These are phyloP conservation scores for Emmelina monodactyla DNA, from an alignment of 2,888 invertebrate species.

Conservation along the genomic window DNA sequence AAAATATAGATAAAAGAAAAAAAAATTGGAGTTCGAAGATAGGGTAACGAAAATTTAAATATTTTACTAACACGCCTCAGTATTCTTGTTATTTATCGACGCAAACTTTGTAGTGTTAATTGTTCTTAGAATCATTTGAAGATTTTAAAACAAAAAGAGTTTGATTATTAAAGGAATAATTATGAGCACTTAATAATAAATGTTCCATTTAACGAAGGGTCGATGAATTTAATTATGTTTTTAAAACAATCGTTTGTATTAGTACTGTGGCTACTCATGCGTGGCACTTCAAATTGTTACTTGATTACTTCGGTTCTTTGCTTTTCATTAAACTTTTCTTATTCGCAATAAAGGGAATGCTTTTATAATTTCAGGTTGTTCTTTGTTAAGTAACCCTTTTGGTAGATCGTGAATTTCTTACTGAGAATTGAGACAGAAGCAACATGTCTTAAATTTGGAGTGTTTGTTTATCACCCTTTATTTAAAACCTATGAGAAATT, in stretches of 20 bases:
- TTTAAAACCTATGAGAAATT: no score
- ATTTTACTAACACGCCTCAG: conserved; percentile 11
- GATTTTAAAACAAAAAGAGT: conserved; percentile 48
- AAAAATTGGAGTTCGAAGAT: conserved; percentile 28
- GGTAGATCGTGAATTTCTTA: no score
- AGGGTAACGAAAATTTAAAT: conserved; percentile 28
- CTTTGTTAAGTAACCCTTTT: conserved; percentile 12
- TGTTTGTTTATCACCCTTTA: no score
- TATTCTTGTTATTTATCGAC: no score
- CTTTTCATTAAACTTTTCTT: conserved; percentile 56
- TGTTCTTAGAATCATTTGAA: conserved; percentile 29
- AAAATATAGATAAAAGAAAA: conserved; percentile 46
- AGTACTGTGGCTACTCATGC: conserved; percentile 57
- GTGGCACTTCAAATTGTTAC: conserved; percentile 60
- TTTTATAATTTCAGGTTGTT: background rate
- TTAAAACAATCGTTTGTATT: conserved; percentile 64
- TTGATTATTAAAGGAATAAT: conserved; percentile 58
- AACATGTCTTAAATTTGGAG: no score
- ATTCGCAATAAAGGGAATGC: conserved; percentile 22
- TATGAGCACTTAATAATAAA: conserved; percentile 66
- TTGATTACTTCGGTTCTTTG: conserved; percentile 60
- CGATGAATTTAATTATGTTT: conserved; percentile 62
- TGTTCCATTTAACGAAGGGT: conserved; percentile 61
- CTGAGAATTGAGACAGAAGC: no score
- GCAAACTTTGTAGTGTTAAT: conserved; percentile 12